Base-by-base conservation (phyloP, 2,888 invertebrate genomes). In the Cremastobaeus sp. region DNA sequence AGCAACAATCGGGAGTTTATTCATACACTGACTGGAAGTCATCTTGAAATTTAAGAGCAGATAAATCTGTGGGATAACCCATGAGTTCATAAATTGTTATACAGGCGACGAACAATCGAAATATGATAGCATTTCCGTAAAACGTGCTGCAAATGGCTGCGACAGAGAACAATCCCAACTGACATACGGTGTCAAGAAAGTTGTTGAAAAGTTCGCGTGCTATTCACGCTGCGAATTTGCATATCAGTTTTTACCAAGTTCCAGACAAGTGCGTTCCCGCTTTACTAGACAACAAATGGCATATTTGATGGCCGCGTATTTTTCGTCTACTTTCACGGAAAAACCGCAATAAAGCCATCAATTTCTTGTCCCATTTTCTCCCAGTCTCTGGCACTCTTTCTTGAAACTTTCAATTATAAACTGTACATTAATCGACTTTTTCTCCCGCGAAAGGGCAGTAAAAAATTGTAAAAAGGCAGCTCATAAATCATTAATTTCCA, bases 151-250 rank as follows among this genome's bases (percentile, higher is more conserved):
- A 62, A 50, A 62, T 41, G 32, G 34, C 21, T 39, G 59, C 35
- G 8, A 32, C 17, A 6, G 37, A 0, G 41, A 50, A 50, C 50
- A 66, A 55, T 48, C 41, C 30, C 18, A 39, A 55, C 48, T 55
- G 39, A 55, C 57, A 45, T 48, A 35, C 41, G 37, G 32, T 57
- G 57, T 55, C 47, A 57, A 41, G 32, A 39, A 57, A 48, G 55
- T 66, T 66, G 54, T 55, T 64, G 45, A 48, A 57, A 66, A 57
- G 55, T 55, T 64, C 50, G 37, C 52, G 41, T 37, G 15, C 37
- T 18, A 54, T 65, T 65, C 54, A 47, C 17, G 41, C 32, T 12
- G 14, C 12, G 52, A 15, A 54, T 65, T 65, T 54, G 65, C 54
- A 35, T 45, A 65, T 65, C 45, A 45, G 54, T 54, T 54, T 54